These are phyloP conservation scores for Salticus scenicus DNA, from an alignment of 2,888 invertebrate genomes.

Conservation along the genomic window DNA sequence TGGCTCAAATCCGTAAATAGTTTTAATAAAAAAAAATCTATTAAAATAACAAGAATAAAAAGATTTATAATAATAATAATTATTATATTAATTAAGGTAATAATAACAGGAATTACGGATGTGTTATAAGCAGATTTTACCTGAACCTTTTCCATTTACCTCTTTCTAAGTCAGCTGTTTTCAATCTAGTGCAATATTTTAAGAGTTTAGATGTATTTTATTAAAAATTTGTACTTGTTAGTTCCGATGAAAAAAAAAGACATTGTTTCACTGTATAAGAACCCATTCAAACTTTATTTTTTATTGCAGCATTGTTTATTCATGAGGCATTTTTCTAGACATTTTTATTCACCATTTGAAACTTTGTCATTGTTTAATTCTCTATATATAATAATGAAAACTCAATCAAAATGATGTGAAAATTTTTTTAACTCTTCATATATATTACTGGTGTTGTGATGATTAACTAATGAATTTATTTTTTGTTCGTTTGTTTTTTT, in stretches of 20 bases:
- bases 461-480: slow-evolving; percentile 40
- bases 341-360: slow-evolving; percentile 56
- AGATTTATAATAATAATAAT: too few relatives aligned
- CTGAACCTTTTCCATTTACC: background rate
- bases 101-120: too few relatives aligned
- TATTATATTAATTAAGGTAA: too few relatives aligned
- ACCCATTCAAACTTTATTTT: background rate
- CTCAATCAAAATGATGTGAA: slow-evolving; percentile 51
- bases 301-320: background rate
- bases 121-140: too few relatives aligned
- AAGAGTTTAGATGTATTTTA: background rate
- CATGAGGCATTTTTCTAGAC: slow-evolving; percentile 42
- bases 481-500: slow-evolving; percentile 39
- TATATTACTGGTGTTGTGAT: slow-evolving; percentile 59
- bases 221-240: background rate
- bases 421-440: slow-evolving; percentile 62
- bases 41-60: too few relatives aligned
- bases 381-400: slow-evolving; percentile 15
- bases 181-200: background rate
- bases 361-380: slow-evolving; percentile 48
- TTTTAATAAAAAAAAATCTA: too few relatives aligned
- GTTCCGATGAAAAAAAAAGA: background rate
- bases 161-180: background rate
- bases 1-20: background rate
- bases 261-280: slow-evolving; percentile 2